A percentile compares a stretch with the other conserved stretches of the same genome.
phyloP scores from a whole-genome alignment of 2,797 vertebrate species.

The Threskiornis aethiopicus region DNA sequence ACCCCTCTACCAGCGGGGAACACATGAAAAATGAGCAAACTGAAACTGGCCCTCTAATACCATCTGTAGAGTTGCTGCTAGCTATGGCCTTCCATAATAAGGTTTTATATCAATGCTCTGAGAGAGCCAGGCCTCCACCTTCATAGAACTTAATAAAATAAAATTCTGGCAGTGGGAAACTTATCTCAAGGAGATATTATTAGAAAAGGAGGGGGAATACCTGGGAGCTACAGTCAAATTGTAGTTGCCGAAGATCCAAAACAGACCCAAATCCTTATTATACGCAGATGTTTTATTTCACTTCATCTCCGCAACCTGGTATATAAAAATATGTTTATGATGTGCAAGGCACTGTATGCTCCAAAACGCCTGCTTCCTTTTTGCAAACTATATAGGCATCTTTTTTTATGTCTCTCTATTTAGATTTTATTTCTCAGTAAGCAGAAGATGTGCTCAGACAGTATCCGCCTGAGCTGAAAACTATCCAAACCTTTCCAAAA shows the following conservation, averaged over 20 bases:
- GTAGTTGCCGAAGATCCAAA: background rate
- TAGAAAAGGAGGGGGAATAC: background rate
- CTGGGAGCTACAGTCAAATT: background rate
- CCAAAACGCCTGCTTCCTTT: background rate
- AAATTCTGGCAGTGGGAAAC: background rate
- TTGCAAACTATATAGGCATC: background rate
- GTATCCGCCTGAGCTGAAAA: background rate
- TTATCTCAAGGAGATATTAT: background rate
- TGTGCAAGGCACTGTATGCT: background rate
- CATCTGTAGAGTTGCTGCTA: background rate
- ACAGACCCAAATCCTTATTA: background rate
- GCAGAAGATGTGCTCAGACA: background rate
- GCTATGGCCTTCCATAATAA: background rate
- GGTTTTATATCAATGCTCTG: background rate
- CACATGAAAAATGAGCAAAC: background rate
- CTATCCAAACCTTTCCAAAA: background rate
- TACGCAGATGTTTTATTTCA: conserved; percentile 3
- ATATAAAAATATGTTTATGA: background rate
- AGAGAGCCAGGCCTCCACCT: background rate
- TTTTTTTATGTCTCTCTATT: background rate
- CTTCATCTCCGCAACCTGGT: background rate
- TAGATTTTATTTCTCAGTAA: background rate
- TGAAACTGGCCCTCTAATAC: background rate
- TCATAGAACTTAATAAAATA: background rate
- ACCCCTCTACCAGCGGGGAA: background rate